Evolutionary conservation across 2,113 vertebrate species (phyloP).

Genomic region (Trinectes maculatus): DNA sequence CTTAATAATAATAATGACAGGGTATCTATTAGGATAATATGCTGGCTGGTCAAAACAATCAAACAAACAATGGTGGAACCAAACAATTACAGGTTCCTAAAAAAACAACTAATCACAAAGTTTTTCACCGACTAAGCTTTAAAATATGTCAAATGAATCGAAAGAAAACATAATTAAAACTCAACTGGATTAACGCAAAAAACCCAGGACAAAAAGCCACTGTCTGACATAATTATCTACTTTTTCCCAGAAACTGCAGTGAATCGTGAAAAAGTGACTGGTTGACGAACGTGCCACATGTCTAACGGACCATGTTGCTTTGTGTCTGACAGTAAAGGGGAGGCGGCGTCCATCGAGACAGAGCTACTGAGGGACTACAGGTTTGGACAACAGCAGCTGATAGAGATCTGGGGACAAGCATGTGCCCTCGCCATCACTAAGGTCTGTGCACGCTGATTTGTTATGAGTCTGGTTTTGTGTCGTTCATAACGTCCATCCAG

Average conservation of each 20-base stretch:
- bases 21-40: background rate
- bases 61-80: background rate
- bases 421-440: constrained; percentile 92
- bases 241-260: too few species aligned
- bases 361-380: constrained; percentile 91
- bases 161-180: too few species aligned
- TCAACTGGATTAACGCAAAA: too few species aligned
- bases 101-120: too few species aligned
- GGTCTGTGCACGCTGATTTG: constrained; percentile 74
- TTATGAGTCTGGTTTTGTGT: background rate
- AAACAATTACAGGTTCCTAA: too few species aligned
- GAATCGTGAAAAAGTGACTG: too few species aligned
- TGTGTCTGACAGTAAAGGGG: constrained; percentile 83
- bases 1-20: background rate
- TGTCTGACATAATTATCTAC: too few species aligned
- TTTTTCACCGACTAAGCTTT: too few species aligned
- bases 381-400: constrained; percentile 92
- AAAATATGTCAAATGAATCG: too few species aligned
- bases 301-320: background rate
- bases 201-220: too few species aligned
- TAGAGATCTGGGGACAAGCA: constrained; percentile 92
- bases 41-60: background rate
- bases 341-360: constrained; percentile 86
- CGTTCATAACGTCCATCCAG: constrained; percentile 14
- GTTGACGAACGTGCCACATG: background rate